Evolutionary conservation across 2,113 vertebrate genomes (phyloP), one percentile per base, ranked within the genome.

Genomic region (Phainopepla nitens): DNA sequence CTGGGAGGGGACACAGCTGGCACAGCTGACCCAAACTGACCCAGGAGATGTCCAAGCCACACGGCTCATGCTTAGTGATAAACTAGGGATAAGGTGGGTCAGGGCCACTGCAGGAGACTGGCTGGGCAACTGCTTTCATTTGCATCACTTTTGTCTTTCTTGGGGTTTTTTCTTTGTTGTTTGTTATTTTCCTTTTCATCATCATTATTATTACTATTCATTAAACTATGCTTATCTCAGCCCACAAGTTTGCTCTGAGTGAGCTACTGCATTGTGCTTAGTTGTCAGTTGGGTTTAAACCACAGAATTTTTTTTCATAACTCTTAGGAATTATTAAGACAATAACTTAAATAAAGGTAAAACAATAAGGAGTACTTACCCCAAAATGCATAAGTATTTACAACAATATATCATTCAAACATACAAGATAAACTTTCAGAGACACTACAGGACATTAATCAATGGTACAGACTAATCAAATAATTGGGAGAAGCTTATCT

Each of bases 291-390:
- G 62, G 14, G 23, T 36, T n/a, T 86, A 90, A 86, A 90, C 19
- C 15, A 76, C 6, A 12, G 29, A 45, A n/a, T 49, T 27, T 65
- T 82, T 93, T 80, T 21, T 42, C 51, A 36, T 70, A 93, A 94
- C 41, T 92, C 58, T 89, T 95, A 94, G 4, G 33, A 95, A 93
- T 86, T 88, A 94, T 90, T 85, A 91, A 93, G 84, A 84, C 2
- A 3, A 29, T 60, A 33, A 75, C 50, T 84, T 79, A 95, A 94
- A 51, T 85, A 60, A 18, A 87, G 27, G 44, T 71, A 56, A 85
- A 72, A 72, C 75, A 62, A 89, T 88, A 71, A 82, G 65, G 23
- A 76, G 42, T 36, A 82, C 15, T 64, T 49, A 27, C 49, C 44
- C 57, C 58, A 57, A 94, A 94, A 76, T 82, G 60, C 53, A 90